These are phyloP conservation scores for Eristalinus aeneus DNA, from an alignment of 2,888 invertebrate genomes.

Conservation along the genomic window DNA sequence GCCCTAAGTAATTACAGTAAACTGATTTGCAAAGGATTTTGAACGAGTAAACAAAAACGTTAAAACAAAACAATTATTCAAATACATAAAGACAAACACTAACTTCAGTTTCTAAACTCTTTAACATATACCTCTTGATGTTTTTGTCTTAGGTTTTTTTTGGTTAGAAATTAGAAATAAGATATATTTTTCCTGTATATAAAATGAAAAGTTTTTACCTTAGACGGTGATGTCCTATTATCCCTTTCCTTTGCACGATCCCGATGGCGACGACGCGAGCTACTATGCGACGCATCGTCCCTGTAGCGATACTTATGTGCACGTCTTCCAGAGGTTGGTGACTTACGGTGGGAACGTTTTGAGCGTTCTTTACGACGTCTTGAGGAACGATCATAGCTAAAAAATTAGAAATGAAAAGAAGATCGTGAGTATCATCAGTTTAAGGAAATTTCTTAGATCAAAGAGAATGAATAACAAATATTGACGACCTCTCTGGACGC, in stretches of 20 bases:
- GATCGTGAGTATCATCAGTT: slow-evolving; percentile 2
- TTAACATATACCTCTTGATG: slow-evolving; percentile 18
- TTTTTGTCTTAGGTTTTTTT: slow-evolving; percentile 20
- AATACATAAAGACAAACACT: background rate
- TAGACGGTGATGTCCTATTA: slow-evolving; percentile 79
- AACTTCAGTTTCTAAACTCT: slow-evolving; percentile 22
- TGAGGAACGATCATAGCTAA: slow-evolving; percentile 85
- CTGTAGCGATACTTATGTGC: slow-evolving; percentile 84
- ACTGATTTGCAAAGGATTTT: background rate
- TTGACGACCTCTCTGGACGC: slow-evolving; percentile 48
- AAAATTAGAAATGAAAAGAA: slow-evolving; percentile 65
- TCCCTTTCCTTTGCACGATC: slow-evolving; percentile 80
- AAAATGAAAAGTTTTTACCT: slow-evolving; percentile 80
- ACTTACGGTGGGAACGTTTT: slow-evolving; percentile 92
- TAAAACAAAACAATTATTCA: background rate
- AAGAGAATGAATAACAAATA: slow-evolving; percentile 18
- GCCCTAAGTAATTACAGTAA: background rate
- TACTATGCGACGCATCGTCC: slow-evolving; percentile 80
- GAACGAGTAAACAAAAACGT: background rate
- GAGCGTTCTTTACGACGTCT: slow-evolving; percentile 91
- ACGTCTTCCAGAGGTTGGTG: slow-evolving; percentile 88
- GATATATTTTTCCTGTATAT: slow-evolving; percentile 74
- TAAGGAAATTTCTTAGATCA: background rate
- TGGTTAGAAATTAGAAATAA: slow-evolving; percentile 61
- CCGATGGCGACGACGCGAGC: slow-evolving; percentile 79